Conservation (phyloP, 2,888 invertebrate species). For the Drosophila longiperda region DNA sequence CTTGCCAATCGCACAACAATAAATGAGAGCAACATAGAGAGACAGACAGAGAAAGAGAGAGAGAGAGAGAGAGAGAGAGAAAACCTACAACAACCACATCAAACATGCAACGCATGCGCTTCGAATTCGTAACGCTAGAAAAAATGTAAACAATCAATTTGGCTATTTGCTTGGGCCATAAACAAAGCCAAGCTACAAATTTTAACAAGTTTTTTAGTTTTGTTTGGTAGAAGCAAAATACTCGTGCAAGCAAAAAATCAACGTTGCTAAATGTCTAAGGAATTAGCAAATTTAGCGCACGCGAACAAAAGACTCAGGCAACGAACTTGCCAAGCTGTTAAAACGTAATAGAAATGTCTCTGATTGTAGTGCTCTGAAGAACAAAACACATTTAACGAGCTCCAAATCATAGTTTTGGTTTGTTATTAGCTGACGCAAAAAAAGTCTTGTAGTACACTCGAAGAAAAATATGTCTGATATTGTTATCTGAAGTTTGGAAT, state of each 20-base stretch:
- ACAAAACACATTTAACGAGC: slow-evolving; percentile 14
- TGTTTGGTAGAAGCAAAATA: neutral
- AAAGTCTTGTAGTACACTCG: neutral
- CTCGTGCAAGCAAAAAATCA: slow-evolving; percentile 41
- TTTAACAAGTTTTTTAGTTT: slow-evolving; percentile 70
- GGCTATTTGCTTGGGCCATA: slow-evolving; percentile 58
- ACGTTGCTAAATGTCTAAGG: slow-evolving; percentile 60
- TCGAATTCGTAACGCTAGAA: slow-evolving; percentile 50
- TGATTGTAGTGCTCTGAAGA: slow-evolving; percentile 13
- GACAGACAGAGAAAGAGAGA: neutral
- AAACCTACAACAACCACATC: neutral
- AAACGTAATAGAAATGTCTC: slow-evolving; percentile 28
- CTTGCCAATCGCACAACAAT: slow-evolving; percentile 20
- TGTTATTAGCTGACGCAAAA: neutral
- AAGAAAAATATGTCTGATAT: neutral
- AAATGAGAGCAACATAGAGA: neutral
- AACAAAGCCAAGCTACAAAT: slow-evolving; percentile 67
- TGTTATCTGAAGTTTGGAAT: neutral
- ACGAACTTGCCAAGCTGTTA: slow-evolving; percentile 47
- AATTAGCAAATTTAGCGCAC: slow-evolving; percentile 65
- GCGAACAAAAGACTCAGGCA: slow-evolving; percentile 65
- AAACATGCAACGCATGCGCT: slow-evolving; percentile 68
- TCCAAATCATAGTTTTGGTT: slow-evolving; percentile 1
- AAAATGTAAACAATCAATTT: slow-evolving; percentile 78
- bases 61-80: neutral